Evolutionary conservation across 2,113 vertebrate species (phyloP).

Genomic region (Cyanocitta stelleri): DNA sequence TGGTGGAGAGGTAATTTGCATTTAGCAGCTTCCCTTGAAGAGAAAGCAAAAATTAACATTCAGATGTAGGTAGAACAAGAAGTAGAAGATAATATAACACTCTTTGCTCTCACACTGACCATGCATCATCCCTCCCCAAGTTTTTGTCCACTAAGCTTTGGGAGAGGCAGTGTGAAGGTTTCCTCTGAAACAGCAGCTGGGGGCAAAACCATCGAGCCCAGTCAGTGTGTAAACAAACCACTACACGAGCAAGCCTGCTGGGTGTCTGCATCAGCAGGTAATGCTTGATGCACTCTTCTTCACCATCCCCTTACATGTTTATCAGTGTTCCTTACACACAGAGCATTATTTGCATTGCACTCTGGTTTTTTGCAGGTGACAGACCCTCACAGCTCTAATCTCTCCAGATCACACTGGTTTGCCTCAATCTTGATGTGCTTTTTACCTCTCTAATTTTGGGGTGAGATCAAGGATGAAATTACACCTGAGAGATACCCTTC

Average conservation of each 20-base stretch:
- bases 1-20: background rate
- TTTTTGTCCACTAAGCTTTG: background rate
- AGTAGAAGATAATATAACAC: background rate
- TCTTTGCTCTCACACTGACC: background rate
- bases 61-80: background rate
- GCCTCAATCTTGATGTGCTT: background rate
- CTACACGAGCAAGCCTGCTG: accelerated
- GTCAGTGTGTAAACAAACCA: background rate
- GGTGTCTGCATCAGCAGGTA: background rate
- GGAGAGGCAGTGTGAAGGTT: background rate
- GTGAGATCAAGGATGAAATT: conserved; percentile 8
- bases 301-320: background rate
- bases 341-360: background rate
- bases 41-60: conserved; percentile 6
- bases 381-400: background rate
- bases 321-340: background rate
- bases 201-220: background rate
- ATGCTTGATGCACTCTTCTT: background rate
- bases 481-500: background rate
- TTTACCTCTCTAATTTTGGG: background rate
- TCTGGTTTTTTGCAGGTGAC: background rate
- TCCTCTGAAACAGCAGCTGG: background rate
- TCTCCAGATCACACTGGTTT: background rate
- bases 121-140: background rate
- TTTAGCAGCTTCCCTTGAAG: background rate